Evolutionary conservation across 2,797 vertebrate genomes (phyloP), one percentile per base, ranked within the genome.

Genomic region (Kryptopterus vitreolus): DNA sequence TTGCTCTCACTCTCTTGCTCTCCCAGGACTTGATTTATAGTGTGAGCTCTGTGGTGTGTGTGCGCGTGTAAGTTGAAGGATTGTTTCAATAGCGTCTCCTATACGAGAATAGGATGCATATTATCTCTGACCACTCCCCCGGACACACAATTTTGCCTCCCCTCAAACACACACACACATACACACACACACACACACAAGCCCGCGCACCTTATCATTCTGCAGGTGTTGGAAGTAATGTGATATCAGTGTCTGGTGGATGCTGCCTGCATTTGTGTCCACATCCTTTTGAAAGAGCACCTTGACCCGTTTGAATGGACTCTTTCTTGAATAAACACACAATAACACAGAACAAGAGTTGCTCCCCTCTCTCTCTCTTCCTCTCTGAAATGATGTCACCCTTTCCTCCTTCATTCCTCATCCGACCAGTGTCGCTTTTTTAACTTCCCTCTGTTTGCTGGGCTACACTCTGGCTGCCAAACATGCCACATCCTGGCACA

Each of bases 191-290:
- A n/a, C n/a, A 59, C 68, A 72, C 61, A 62, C 46, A 59, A 50
- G 35, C 33, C 59, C 78, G 20, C 74, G 35, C 53, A 83, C 61
- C 35, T 79, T 77, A 26, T 86, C 85, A 90, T 84, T 84, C 31
- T 38, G 31, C 31, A 77, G 87, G 83, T 92, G 91, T 92, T 90
- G 91, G 92, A 91, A 43, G 86, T 76, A 65, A 84, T 84, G 75
- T 84, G 87, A 90, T 86, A 89, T 90, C 31, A 76, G 48, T 11
- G 9, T 75, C 43, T 52, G 22, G 13, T 71, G 38, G 55, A 61
- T 61, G 68, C 20, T 50, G 24, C 31, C 48, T 26, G 33, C 15
- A 58, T 76, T 22, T 22, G 20, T 55, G 31, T 55, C 12, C 31
- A 55, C 70, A 72, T 55, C 22, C 7, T 55, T 72, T 57, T 24